Conservation (phyloP, 2,797 vertebrate species). For the Lacerta agilis region DNA sequence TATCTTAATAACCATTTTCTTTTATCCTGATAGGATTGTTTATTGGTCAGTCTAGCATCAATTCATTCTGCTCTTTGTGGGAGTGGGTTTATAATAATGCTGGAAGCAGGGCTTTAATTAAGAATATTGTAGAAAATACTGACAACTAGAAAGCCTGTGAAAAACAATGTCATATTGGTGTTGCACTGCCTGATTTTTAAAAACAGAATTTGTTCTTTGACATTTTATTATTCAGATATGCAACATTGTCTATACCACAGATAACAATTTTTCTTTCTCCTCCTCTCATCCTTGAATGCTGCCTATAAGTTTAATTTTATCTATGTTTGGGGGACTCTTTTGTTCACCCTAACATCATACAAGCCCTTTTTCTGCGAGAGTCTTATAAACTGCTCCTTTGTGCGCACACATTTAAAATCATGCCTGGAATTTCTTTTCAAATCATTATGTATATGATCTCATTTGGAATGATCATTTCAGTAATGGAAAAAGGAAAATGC, state of each 20-base stretch:
- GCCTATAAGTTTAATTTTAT: slow-evolving; percentile 18
- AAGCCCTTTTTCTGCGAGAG: slow-evolving; percentile 16
- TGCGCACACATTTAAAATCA: slow-evolving; percentile 50
- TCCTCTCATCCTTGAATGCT: slow-evolving; percentile 32
- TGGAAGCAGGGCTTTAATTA: slow-evolving; percentile 37
- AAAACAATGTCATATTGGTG: slow-evolving; percentile 68
- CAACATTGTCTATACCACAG: slow-evolving; percentile 47
- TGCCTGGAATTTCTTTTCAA: slow-evolving; percentile 69
- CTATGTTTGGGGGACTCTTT: slow-evolving; percentile 33
- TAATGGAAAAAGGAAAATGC: slow-evolving; percentile 52
- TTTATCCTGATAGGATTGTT: slow-evolving; percentile 59
- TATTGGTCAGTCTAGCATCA: slow-evolving; percentile 21
- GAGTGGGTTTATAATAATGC: slow-evolving; percentile 36
- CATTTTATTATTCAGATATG: slow-evolving; percentile 31
- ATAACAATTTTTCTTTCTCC: slow-evolving; percentile 26
- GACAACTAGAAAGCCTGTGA: slow-evolving; percentile 48
- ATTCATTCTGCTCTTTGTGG: slow-evolving; percentile 44
- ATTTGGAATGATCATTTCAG: slow-evolving; percentile 36
- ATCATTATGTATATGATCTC: slow-evolving; percentile 41
- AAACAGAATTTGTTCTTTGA: slow-evolving; percentile 4
- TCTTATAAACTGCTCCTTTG: not conserved
- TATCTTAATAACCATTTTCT: slow-evolving; percentile 64
- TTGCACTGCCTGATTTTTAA: slow-evolving; percentile 55
- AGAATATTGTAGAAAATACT: slow-evolving; percentile 23
- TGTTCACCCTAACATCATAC: slow-evolving; percentile 16